Percentiles rank a stretch among this genome's conserved stretches.
Evolutionary conservation across 2,113 vertebrate genomes (phyloP).

Genomic region (Sturnus vulgaris): DNA sequence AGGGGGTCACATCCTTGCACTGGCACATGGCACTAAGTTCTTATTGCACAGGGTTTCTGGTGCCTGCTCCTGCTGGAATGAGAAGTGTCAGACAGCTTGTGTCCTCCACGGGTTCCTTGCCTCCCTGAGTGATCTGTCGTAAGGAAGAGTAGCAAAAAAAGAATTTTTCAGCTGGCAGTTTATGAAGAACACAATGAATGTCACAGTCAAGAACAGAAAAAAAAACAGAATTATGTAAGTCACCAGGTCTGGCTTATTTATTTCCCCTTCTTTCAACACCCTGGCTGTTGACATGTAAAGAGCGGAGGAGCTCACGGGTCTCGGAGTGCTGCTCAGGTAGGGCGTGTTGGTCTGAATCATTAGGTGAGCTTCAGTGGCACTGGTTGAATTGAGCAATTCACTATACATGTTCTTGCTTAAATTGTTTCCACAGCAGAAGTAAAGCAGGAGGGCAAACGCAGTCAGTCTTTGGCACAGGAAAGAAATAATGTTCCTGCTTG

Average conservation of each 20-base stretch:
- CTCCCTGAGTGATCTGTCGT: conserved; percentile 93
- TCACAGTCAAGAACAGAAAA: conserved; percentile 88
- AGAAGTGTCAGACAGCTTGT: conserved; percentile 71
- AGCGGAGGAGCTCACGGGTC: conserved; percentile 86
- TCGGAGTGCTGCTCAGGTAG: conserved; percentile 84
- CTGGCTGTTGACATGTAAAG: conserved; percentile 87
- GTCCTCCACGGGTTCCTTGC: conserved; percentile 90
- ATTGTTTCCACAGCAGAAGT: not conserved
- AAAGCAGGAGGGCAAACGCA: not conserved
- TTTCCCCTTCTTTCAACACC: conserved; percentile 85
- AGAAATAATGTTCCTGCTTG: not conserved
- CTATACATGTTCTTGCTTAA: conserved; percentile 75
- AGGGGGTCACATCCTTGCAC: not conserved
- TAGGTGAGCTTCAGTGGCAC: conserved; percentile 80
- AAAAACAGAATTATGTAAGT: conserved; percentile 95
- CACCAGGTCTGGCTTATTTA: conserved; percentile 90
- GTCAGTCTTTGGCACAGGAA: conserved; percentile 21
- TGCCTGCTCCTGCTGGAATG: not conserved
- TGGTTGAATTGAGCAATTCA: conserved; percentile 89
- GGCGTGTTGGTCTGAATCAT: conserved; percentile 82
- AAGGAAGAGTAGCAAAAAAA: conserved; percentile 94
- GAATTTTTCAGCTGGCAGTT: conserved; percentile 97
- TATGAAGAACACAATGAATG: conserved; percentile 94
- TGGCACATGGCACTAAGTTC: not conserved
- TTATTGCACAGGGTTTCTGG: not conserved